These are phyloP conservation scores for Ophthalmolycus amberensis DNA, from an alignment of 2,113 vertebrate species.

Conservation along the genomic window DNA sequence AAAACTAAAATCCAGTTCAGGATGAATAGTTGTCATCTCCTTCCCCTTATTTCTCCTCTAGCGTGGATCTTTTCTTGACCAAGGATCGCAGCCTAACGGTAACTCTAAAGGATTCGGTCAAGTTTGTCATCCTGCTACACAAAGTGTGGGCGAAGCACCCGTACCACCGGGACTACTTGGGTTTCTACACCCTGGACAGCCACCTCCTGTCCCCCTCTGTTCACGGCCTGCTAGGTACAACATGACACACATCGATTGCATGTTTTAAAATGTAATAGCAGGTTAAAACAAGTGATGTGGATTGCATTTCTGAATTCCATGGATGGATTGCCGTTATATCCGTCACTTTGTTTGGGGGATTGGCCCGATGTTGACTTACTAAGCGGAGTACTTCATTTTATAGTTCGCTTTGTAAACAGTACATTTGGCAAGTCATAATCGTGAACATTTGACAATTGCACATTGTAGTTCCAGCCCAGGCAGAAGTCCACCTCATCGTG, in stretches of 20 bases:
- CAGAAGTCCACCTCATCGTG: neutral
- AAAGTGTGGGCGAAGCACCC: conserved; percentile 91
- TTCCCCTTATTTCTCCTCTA: conserved; percentile 63
- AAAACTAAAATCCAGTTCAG: neutral
- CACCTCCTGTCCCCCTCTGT: conserved; percentile 87
- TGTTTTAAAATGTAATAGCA: neutral
- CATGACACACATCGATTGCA: neutral
- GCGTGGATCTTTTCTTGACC: conserved; percentile 86
- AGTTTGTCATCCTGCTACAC: conserved; percentile 92
- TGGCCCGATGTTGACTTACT: neutral
- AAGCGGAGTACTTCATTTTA: neutral
- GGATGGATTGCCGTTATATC: neutral
- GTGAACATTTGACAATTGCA: neutral
- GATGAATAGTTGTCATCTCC: neutral
- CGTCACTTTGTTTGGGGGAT: neutral
- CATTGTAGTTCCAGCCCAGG: neutral
- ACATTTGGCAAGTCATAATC: neutral
- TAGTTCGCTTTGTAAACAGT: neutral
- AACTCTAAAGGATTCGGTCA: conserved; percentile 86
- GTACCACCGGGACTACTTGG: conserved; percentile 89
- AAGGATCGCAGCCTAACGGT: conserved; percentile 86
- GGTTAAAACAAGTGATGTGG: neutral
- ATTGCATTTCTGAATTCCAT: neutral
- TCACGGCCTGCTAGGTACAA: conserved; percentile 93
- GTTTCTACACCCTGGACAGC: conserved; percentile 91